A percentile compares a stretch with the other conserved stretches of the same genome.
These are phyloP conservation scores for Glossophaga mutica DNA, from an alignment of 2,797 vertebrate genomes.

Conservation along the genomic window DNA sequence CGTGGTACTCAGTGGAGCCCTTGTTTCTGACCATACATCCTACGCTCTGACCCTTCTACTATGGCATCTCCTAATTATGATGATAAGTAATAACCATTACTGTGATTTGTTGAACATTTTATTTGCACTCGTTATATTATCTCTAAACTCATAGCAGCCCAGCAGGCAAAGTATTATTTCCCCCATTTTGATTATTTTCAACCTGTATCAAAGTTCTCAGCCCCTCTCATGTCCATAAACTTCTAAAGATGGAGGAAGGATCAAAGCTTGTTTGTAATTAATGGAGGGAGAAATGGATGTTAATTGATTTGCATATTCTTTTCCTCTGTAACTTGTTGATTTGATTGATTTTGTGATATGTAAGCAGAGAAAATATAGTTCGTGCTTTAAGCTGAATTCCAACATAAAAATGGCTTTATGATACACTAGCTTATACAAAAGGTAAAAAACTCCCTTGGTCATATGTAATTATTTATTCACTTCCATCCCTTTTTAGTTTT, in stretches of 20 bases:
- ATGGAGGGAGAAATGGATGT: background rate
- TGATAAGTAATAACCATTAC: slow-evolving; percentile 43
- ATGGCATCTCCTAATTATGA: background rate
- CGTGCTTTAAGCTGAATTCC: slow-evolving; percentile 14
- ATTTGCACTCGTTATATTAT: background rate
- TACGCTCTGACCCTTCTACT: background rate
- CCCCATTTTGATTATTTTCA: slow-evolving; percentile 25
- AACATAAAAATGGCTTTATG: slow-evolving; percentile 5
- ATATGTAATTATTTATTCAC: background rate
- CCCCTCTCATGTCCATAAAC: background rate
- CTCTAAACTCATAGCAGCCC: background rate
- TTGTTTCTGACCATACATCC: background rate
- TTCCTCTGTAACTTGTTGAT: background rate
- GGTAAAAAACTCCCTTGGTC: background rate
- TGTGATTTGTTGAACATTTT: background rate
- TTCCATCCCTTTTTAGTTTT: background rate
- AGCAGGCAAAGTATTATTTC: background rate
- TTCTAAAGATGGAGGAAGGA: background rate
- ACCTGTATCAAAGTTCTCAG: background rate
- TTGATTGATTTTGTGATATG: slow-evolving; percentile 27
- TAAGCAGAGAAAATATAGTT: slow-evolving; percentile 2
- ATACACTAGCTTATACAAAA: background rate
- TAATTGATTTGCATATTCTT: background rate
- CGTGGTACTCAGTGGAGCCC: background rate
- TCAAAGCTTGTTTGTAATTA: slow-evolving; percentile 21